phyloP scores from a whole-genome alignment of 2,113 vertebrate genomes.

The Siniperca knerii region DNA sequence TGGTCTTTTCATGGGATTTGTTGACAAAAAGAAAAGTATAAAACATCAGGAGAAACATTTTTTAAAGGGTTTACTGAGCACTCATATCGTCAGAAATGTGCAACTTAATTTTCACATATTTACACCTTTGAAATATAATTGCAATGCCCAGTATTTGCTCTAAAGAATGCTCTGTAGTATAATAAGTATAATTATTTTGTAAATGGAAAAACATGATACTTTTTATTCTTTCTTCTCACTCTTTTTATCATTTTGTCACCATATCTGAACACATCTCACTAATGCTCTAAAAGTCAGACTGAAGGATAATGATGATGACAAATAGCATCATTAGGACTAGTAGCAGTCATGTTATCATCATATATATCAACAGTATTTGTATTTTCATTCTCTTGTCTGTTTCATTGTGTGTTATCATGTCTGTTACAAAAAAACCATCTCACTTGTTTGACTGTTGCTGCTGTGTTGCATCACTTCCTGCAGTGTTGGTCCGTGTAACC shows the following conservation, averaged over 20 bases:
- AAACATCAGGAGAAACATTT: too few species aligned
- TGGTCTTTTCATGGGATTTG: too few species aligned
- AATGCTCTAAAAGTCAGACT: not conserved
- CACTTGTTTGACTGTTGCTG: slow-evolving; percentile 5
- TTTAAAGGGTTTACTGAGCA: too few species aligned
- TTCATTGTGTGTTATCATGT: not conserved
- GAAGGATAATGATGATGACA: not conserved
- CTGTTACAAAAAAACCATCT: not conserved
- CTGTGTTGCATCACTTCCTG: slow-evolving; percentile 54
- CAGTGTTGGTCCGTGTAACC: slow-evolving; percentile 74
- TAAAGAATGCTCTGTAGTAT: too few species aligned
- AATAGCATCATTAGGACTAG: not conserved
- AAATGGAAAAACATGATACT: not conserved
- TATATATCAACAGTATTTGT: not conserved
- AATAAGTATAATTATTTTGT: not conserved
- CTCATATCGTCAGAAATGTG: not conserved
- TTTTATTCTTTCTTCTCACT: not conserved
- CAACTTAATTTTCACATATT: not conserved
- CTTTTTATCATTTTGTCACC: not conserved
- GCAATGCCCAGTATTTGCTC: too few species aligned
- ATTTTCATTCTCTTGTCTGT: not conserved
- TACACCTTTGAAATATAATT: not conserved
- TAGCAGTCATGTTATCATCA: not conserved
- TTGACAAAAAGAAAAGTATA: too few species aligned
- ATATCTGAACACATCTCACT: not conserved